Percentiles rank a stretch among this genome's conserved stretches.
phyloP scores from a whole-genome alignment of 2,113 vertebrate species.

The Tonatia bakeri region DNA sequence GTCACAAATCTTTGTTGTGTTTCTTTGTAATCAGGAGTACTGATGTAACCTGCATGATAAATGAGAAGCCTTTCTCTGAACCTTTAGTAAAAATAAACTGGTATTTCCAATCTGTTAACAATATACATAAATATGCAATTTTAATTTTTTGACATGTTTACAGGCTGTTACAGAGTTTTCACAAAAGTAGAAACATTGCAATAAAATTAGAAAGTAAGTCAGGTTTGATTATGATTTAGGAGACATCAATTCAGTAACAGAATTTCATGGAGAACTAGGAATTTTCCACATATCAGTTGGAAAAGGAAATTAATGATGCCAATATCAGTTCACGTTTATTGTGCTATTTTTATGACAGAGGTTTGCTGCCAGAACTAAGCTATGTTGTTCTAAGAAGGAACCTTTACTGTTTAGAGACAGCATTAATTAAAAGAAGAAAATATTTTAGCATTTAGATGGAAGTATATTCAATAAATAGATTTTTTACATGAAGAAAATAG shows the following conservation, averaged over 20 bases:
- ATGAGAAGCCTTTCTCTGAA: conserved; percentile 11
- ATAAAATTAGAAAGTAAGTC: background rate
- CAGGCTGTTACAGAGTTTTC: background rate
- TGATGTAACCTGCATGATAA: background rate
- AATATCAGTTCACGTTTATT: background rate
- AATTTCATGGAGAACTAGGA: background rate
- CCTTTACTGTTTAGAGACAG: background rate
- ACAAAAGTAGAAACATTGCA: conserved; percentile 24
- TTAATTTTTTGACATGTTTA: background rate
- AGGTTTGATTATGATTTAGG: background rate
- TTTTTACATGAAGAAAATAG: background rate
- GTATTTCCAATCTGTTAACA: background rate
- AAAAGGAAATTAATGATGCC: background rate
- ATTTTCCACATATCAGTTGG: background rate
- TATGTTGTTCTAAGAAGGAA: background rate
- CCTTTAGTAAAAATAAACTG: background rate
- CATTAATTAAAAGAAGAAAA: background rate
- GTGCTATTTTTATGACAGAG: background rate
- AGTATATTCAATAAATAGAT: background rate
- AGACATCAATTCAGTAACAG: background rate
- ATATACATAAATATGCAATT: conserved; percentile 1
- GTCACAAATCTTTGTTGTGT: background rate
- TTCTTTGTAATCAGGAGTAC: background rate
- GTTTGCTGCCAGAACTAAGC: background rate
- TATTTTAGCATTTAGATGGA: background rate